phyloP scores from a whole-genome alignment of 2,113 vertebrate species.

The Lagopus muta region DNA sequence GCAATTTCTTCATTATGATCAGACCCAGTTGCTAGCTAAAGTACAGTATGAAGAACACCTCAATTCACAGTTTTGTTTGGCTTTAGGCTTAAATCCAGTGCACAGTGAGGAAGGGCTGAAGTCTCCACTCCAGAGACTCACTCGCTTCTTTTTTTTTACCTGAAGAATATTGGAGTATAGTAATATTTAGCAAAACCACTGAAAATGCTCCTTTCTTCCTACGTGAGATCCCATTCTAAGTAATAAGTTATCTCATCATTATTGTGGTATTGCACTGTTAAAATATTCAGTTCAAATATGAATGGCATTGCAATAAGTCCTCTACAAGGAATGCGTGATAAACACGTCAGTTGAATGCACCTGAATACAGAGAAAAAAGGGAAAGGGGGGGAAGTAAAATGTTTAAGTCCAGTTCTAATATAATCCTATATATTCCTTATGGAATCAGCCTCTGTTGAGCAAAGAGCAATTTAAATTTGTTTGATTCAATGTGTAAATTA shows the following conservation, averaged over 20 bases:
- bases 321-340: not conserved
- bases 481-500: not conserved
- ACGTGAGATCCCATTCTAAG: not conserved
- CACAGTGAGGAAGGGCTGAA: not conserved
- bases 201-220: not conserved
- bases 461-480: not conserved
- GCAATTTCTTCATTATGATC: not conserved
- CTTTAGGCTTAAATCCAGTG: not conserved
- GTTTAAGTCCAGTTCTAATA: not conserved
- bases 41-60: not conserved
- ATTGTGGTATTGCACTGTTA: not conserved
- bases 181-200: not conserved
- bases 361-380: not conserved
- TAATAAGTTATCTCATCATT: not conserved
- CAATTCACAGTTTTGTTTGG: not conserved
- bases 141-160: not conserved
- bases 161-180: not conserved
- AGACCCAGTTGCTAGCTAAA: not conserved
- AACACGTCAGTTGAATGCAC: not conserved
- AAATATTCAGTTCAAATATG: not conserved
- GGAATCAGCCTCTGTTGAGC: not conserved
- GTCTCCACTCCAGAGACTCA: not conserved
- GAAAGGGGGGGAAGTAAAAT: not conserved
- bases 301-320: not conserved
- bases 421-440: not conserved